A percentile compares a stretch with the other conserved stretches of the same genome.
phyloP scores from a whole-genome alignment of 1,140 invertebrate species.

The Nautilus pompilius region DNA sequence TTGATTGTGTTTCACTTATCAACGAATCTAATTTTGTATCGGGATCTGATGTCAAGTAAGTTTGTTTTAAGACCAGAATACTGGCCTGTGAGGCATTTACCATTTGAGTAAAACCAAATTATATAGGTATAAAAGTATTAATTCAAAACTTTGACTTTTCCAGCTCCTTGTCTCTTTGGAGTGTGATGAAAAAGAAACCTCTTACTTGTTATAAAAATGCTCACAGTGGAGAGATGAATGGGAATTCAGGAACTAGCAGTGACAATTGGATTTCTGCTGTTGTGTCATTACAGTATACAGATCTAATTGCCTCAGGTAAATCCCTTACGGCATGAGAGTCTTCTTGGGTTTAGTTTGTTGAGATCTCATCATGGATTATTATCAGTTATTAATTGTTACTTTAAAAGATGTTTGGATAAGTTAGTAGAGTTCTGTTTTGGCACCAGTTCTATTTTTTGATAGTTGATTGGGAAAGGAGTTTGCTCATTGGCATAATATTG shows the following conservation, averaged over 20 bases:
- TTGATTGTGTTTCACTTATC: slow-evolving; percentile 84
- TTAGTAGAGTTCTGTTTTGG: too few relatives aligned
- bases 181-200: slow-evolving; percentile 86
- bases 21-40: slow-evolving; percentile 91
- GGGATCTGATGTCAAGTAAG: slow-evolving; percentile 81
- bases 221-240: slow-evolving; percentile 63
- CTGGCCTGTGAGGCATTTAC: neutral
- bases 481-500: too few relatives aligned
- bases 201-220: slow-evolving; percentile 67
- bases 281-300: slow-evolving; percentile 77
- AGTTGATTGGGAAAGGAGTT: too few relatives aligned
- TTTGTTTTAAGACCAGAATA: slow-evolving; percentile 4
- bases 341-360: too few relatives aligned
- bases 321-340: too few relatives aligned
- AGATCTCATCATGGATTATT: too few relatives aligned
- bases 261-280: slow-evolving; percentile 82
- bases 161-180: slow-evolving; percentile 79
- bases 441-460: too few relatives aligned
- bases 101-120: neutral
- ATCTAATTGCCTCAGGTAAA: slow-evolving; percentile 83
- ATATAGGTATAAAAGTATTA: neutral
- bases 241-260: neutral
- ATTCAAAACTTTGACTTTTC: slow-evolving; percentile 7
- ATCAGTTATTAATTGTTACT: too few relatives aligned
- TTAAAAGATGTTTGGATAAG: too few relatives aligned